Evolutionary conservation across 2,113 vertebrate species (phyloP), one percentile per base, ranked within the genome.

Genomic region (Myodes glareolus): DNA sequence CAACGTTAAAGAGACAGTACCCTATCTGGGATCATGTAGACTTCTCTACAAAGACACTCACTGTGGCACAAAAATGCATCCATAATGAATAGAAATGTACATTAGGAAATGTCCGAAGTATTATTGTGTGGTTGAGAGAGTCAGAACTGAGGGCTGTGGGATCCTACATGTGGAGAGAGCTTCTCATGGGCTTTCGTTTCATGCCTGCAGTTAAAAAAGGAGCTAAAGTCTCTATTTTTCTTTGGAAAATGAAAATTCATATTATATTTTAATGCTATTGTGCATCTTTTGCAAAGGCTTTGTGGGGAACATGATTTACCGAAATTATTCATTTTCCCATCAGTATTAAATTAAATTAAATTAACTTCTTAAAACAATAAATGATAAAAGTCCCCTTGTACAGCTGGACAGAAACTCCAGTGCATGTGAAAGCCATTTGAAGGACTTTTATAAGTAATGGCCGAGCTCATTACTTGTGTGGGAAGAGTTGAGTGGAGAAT

Each of bases 181-280:
- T 25, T 88, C 29, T 95, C 19, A n/a, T 5, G 10, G n/a, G 52
- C 80, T 97, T 88, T 94, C 33, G 76, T 85, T 95, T 72, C 50
- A 45, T 78, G 39, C 39, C 21, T 95, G 94, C 92, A 92, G 80
- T 88, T 73, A 80, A 45, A 92, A 92, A 42, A 68, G 90, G 33
- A 92, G 88, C 17, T 65, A 29, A 97, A 82, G 27, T 12, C 2
- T 80, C n/a, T 85, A 88, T 33, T 90, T 91, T 96, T 72, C 47
- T 61, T 85, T 16, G 42, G 16, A 33, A 47, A 25, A 92, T 78
- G 36, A 90, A 94, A 92, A 76, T 88, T 81, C 6, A 58, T n/a
- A 52, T 42, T 90, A 36, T 13, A n/a, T 90, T 63, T 58, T 58
- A 10, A 82, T 73, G 84, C 58, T 70, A 88, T 58, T 76, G 23